These are phyloP conservation scores for Neogobius melanostomus DNA, from an alignment of 2,113 vertebrate species.

Conservation along the genomic window DNA sequence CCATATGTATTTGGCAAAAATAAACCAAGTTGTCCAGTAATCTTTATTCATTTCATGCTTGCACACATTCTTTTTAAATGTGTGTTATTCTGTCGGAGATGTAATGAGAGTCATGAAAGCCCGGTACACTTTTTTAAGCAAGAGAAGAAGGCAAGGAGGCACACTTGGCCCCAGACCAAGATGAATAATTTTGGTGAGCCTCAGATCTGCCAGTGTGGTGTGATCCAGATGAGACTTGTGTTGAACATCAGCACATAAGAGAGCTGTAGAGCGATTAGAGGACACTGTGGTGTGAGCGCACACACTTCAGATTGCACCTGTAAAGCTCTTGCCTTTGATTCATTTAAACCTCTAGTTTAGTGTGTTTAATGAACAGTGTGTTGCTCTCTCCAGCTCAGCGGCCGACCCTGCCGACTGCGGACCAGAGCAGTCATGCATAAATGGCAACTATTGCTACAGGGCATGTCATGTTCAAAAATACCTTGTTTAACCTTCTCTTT, in stretches of 20 bases:
- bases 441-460: conserved; percentile 63
- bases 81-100: too few relatives aligned
- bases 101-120: too few relatives aligned
- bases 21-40: too few relatives aligned
- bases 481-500: conserved; percentile 58
- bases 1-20: too few relatives aligned
- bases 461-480: conserved; percentile 49
- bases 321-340: conserved; percentile 45
- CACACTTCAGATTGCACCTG: conserved; percentile 13
- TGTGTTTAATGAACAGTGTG: conserved; percentile 45
- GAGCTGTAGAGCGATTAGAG: conserved; percentile 46
- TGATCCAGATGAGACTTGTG: conserved; percentile 54
- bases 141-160: conserved; percentile 47
- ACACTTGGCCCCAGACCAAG: conserved; percentile 61
- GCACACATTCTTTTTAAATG: too few relatives aligned
- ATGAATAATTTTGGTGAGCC: conserved; percentile 57
- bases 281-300: conserved; percentile 34
- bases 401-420: conserved; percentile 51
- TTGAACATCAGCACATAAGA: conserved; percentile 37
- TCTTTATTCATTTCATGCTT: too few relatives aligned
- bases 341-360: conserved; percentile 37
- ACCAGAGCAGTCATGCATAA: conserved; percentile 65
- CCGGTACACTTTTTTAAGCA: conserved; percentile 6
- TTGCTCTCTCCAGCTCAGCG: conserved; percentile 44
- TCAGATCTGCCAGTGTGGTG: conserved; percentile 59